A percentile compares a stretch with the other conserved stretches of the same genome.
These are phyloP conservation scores for Coracias cyanogaster DNA, from an alignment of 2,797 vertebrate species.

Conservation along the genomic window DNA sequence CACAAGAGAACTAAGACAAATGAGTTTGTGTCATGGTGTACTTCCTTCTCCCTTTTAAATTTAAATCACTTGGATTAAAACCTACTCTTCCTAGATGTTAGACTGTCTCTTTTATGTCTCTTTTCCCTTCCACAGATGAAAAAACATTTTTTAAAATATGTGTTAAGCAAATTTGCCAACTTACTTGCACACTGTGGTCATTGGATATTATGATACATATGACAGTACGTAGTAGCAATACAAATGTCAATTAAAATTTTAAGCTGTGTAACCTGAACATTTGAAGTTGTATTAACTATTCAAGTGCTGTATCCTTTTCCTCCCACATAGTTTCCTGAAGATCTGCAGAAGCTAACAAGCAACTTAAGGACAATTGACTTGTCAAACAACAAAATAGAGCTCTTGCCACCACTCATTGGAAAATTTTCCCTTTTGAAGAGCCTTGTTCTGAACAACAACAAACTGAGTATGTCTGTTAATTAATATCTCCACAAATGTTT, in stretches of 20 bases:
- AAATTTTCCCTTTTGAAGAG: slow-evolving; percentile 92
- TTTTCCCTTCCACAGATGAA: neutral
- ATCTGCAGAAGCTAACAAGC: slow-evolving; percentile 89
- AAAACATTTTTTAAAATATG: neutral
- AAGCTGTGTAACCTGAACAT: neutral
- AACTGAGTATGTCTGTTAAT: slow-evolving; percentile 84
- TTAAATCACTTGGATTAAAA: neutral
- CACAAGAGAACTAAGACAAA: neutral
- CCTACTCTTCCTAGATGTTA: neutral
- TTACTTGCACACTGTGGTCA: neutral
- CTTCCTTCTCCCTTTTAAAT: neutral
- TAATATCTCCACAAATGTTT: neutral
- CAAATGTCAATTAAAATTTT: neutral
- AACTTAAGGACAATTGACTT: slow-evolving; percentile 94
- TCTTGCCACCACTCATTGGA: slow-evolving; percentile 87
- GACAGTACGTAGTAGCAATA: neutral
- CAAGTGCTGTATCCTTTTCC: slow-evolving; percentile 22
- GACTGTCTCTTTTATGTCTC: neutral
- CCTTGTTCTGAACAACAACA: slow-evolving; percentile 90
- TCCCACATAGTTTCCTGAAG: slow-evolving; percentile 89
- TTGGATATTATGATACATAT: neutral
- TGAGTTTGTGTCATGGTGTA: neutral
- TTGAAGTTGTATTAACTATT: neutral
- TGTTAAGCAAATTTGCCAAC: neutral
- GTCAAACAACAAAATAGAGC: slow-evolving; percentile 92